These are phyloP conservation scores for Melinaea marsaeus DNA, from an alignment of 2,888 invertebrate genomes.

Conservation along the genomic window DNA sequence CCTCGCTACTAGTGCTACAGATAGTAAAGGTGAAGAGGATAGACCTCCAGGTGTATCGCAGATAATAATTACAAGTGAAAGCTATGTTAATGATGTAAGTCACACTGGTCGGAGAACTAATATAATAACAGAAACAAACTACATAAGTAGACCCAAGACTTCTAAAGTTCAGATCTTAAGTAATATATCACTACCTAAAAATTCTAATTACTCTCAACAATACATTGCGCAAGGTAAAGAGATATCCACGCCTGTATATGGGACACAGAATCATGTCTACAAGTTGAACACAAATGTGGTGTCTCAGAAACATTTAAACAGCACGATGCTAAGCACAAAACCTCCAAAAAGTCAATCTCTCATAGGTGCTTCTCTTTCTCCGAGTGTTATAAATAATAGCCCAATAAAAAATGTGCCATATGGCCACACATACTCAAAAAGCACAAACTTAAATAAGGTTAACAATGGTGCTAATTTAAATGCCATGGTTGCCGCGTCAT, in stretches of 20 bases:
- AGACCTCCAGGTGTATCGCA: slow-evolving; percentile 64
- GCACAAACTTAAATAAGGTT: slow-evolving; percentile 67
- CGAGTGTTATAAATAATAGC: slow-evolving; percentile 60
- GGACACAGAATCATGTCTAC: slow-evolving; percentile 67
- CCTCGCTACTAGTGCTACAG: slow-evolving; percentile 60
- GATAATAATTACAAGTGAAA: slow-evolving; percentile 71
- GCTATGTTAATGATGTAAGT: slow-evolving; percentile 60
- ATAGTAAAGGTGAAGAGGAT: slow-evolving; percentile 61
- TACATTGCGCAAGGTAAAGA: slow-evolving; percentile 64
- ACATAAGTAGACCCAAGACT: slow-evolving; percentile 58
- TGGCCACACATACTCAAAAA: slow-evolving; percentile 64
- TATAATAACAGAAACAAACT: slow-evolving; percentile 65
- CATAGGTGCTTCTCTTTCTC: slow-evolving; percentile 60
- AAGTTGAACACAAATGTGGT: slow-evolving; percentile 63
- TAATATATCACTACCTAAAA: slow-evolving; percentile 71
- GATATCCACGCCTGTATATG: slow-evolving; percentile 59
- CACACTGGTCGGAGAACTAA: slow-evolving; percentile 58
- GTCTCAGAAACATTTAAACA: slow-evolving; percentile 60
- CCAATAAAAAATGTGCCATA: slow-evolving; percentile 69
- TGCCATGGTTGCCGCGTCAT: slow-evolving; percentile 63
- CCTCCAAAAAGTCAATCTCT: slow-evolving; percentile 64
- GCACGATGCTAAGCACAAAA: slow-evolving; percentile 65
- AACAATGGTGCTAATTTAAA: slow-evolving; percentile 74
- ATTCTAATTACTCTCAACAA: slow-evolving; percentile 60
- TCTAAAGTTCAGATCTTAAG: slow-evolving; percentile 75